Evolutionary conservation across 2,797 vertebrate species (phyloP).

Genomic region (Oryzias sinensis): DNA sequence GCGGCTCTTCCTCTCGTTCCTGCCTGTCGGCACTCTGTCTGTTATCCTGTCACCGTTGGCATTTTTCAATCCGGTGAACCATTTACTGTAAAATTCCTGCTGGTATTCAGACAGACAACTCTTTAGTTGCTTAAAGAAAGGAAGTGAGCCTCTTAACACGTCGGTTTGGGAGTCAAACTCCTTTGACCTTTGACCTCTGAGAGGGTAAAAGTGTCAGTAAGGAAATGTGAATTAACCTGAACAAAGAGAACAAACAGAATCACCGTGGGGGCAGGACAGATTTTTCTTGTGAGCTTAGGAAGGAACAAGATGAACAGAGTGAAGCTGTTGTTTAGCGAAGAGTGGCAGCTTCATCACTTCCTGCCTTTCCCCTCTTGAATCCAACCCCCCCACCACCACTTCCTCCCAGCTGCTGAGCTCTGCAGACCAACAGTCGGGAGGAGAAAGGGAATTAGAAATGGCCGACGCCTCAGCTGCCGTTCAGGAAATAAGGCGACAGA

Average conservation of each 20-base stretch:
- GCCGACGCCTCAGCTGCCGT: conserved; percentile 10
- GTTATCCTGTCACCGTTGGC: no score
- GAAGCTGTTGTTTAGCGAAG: not conserved
- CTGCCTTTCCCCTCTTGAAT: conserved; percentile 6
- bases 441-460: conserved; percentile 43
- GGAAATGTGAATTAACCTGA: conserved; percentile 32
- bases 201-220: conserved; percentile 13
- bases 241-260: conserved; percentile 25
- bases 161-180: not conserved
- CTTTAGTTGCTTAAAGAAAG: no score
- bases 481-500: conserved; percentile 4
- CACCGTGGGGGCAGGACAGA: not conserved
- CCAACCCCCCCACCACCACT: not conserved
- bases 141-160: no score
- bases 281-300: not conserved
- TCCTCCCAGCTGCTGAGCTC: not conserved
- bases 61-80: no score
- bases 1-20: conserved; percentile 35
- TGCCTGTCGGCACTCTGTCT: conserved; percentile 11
- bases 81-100: no score
- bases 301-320: not conserved
- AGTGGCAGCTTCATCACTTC: conserved; percentile 6
- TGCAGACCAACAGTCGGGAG: not conserved
- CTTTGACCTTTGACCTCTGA: conserved; percentile 52
- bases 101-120: no score